Evolutionary conservation across 2,113 vertebrate genomes (phyloP).

Genomic region (Macroglossus sobrinus): DNA sequence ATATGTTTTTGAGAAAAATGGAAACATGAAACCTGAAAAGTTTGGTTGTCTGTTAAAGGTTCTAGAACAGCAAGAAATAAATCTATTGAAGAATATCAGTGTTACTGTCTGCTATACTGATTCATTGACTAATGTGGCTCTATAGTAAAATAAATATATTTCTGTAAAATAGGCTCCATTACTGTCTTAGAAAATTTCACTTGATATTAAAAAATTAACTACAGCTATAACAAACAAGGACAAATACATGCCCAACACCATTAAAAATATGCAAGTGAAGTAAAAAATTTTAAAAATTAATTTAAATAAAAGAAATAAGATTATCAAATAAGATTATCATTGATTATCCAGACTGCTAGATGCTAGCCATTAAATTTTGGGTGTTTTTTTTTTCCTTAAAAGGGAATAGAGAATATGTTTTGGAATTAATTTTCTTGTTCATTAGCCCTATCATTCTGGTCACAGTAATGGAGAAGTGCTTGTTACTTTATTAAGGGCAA

Average conservation of each 20-base stretch:
- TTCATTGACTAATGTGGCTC: not conserved
- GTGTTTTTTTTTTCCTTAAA: not conserved
- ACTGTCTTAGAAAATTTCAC: not conserved
- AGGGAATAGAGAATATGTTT: not conserved
- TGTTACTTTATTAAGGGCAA: not conserved
- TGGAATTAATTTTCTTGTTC: not conserved
- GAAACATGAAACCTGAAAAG: not conserved
- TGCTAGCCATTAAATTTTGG: not conserved
- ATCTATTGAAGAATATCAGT: not conserved
- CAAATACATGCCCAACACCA: not conserved
- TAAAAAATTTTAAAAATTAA: not conserved
- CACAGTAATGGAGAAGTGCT: not conserved
- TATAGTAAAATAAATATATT: not conserved
- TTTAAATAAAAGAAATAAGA: not conserved
- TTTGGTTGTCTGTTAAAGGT: not conserved
- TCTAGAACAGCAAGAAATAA: not conserved
- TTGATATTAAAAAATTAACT: not conserved
- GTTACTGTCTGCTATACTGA: not conserved
- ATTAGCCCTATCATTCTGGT: not conserved
- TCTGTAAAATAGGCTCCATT: not conserved
- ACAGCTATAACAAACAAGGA: not conserved
- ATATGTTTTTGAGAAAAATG: not conserved
- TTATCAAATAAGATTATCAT: not conserved
- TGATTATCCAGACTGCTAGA: not conserved
- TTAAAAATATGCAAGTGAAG: not conserved